Evolutionary conservation across 2,888 invertebrate species (phyloP), one percentile per base, ranked within the genome.

Genomic region (Choreutis nemorana): DNA sequence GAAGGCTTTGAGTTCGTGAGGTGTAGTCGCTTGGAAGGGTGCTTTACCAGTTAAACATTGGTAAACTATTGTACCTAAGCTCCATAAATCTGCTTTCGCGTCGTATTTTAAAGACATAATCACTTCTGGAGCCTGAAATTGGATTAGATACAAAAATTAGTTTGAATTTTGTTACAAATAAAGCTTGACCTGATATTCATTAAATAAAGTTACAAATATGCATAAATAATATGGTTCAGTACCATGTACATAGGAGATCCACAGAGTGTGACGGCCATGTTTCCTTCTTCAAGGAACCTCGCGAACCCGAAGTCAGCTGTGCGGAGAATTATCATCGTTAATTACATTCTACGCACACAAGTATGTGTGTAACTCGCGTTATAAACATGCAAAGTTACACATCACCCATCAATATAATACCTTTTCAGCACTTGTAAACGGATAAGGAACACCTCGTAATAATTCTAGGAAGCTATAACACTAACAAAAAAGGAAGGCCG

Each of bases 221-320:
- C 18, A n/a, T n/a, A n/a, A n/a, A n/a, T n/a, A n/a, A n/a, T n/a
- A n/a, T n/a, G n/a, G n/a, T 40, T 32, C 33, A 45, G 82, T 77
- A 94, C 95, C 98, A 99, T 99, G 63, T 99, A 99, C 99, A 99
- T 99, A 8, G 99, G 99, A 26, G 98, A 99, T 26, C 99, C 99
- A 72, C 99, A 99, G 23, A 99, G 82, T 16, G 99, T 99, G 37
- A 97, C 98, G 31, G 99, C 99, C 99, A 99, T 99, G 31, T 96
- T 97, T 39, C 99, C 99, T 63, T 98, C 98, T 73, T 94, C 92
- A 26, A 99, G 83, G 73, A 99, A 98, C 61, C 99, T 84, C 30
- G 99, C 99, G 80, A 99, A 99, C 28, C 99, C 99, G 81, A 99
- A 99, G 82, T 99, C 99, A 57, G 97, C 97, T 91, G 68, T 32